phyloP scores from a whole-genome alignment of 2,797 vertebrate genomes.

The Gephyroberyx darwinii region DNA sequence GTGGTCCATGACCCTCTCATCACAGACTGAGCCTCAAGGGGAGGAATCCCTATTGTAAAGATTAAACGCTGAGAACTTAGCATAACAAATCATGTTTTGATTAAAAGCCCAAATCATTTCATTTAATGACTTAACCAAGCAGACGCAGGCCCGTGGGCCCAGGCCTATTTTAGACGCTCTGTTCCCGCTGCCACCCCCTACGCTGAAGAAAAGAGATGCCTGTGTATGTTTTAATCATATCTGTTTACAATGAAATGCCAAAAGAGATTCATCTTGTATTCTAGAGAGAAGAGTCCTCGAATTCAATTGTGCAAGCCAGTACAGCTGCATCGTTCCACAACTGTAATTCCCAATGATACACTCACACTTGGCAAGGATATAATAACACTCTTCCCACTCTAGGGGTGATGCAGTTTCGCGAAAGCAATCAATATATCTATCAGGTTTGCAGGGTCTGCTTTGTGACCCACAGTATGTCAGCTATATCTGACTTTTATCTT shows the following conservation, averaged over 20 bases:
- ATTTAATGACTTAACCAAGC: neutral
- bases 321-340: slow-evolving; percentile 4
- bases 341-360: slow-evolving; percentile 3
- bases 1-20: slow-evolving; percentile 3
- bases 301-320: neutral
- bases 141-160: neutral
- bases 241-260: slow-evolving; percentile 8
- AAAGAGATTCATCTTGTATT: neutral
- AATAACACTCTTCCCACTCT: neutral
- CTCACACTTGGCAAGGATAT: slow-evolving; percentile 6
- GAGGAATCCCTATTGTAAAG: slow-evolving; percentile 1
- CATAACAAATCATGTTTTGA: slow-evolving; percentile 4
- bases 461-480: neutral
- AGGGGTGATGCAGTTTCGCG: neutral
- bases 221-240: slow-evolving; percentile 5
- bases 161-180: neutral
- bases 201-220: neutral
- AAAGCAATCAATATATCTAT: slow-evolving; percentile 7
- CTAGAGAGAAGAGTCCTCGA: neutral
- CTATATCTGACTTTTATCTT: no score
- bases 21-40: slow-evolving; percentile 5
- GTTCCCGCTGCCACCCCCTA: no score
- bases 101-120: neutral
- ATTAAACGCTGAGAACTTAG: slow-evolving; percentile 3
- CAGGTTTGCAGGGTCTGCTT: slow-evolving; percentile 3